Percentiles rank a stretch among this genome's conserved stretches.
phyloP scores from a whole-genome alignment of 2,113 vertebrate genomes.

The Telmatochromis sp. region DNA sequence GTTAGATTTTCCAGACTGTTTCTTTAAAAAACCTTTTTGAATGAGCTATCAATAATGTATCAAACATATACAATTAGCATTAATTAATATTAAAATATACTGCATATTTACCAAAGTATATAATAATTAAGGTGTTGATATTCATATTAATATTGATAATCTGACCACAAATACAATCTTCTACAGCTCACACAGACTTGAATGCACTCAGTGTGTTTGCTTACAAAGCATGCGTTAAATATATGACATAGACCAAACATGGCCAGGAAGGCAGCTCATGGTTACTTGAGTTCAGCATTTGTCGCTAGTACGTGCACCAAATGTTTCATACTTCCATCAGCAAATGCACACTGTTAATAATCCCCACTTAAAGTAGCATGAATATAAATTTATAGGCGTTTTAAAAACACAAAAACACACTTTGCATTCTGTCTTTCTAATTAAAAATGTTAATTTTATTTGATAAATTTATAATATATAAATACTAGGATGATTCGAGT shows the following conservation, averaged over 20 bases:
- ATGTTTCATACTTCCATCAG: slow-evolving; percentile 4
- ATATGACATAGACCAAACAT: not conserved
- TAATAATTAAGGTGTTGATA: not conserved
- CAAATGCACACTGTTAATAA: not conserved
- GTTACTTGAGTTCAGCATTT: not conserved
- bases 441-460: not conserved
- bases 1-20: not conserved
- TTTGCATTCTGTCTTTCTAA: not conserved
- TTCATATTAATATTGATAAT: not conserved
- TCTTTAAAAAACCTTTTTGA: not conserved
- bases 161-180: not conserved
- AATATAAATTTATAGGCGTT: not conserved
- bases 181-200: not conserved
- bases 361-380: not conserved
- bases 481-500: accelerated
- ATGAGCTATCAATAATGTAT: not conserved
- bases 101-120: not conserved
- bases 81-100: not conserved
- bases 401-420: not conserved
- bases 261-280: slow-evolving; percentile 17
- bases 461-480: not conserved
- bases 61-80: not conserved
- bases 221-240: slow-evolving; percentile 39
- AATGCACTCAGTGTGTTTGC: not conserved
- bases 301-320: not conserved